Evolutionary conservation across 1,140 invertebrate species (phyloP).

Genomic region (Pteromalus puparum): DNA sequence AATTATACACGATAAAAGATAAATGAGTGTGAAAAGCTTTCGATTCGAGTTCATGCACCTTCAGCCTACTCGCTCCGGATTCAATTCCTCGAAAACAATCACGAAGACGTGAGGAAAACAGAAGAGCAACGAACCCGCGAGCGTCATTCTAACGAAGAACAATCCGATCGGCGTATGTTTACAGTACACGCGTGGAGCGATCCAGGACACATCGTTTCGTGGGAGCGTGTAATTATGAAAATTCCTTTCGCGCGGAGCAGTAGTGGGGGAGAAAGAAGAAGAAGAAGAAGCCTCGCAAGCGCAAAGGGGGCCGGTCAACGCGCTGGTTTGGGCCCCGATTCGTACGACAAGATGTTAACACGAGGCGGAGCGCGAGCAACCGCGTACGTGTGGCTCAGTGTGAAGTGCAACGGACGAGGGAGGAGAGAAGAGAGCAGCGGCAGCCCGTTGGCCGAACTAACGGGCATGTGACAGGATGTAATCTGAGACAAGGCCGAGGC

Average conservation of each 20-base stretch:
- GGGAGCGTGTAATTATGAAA: conserved; percentile 26
- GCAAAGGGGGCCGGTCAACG: background rate
- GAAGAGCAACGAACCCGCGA: background rate
- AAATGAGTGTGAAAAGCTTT: background rate
- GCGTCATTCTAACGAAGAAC: background rate
- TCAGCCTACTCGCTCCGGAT: background rate
- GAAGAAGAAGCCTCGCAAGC: background rate
- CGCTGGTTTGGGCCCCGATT: conserved; percentile 51
- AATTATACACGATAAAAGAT: background rate
- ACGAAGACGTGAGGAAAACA: background rate
- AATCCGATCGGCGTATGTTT: background rate
- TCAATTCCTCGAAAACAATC: no score
- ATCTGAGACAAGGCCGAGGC: conserved; percentile 65
- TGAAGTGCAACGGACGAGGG: background rate
- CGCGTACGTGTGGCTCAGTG: background rate
- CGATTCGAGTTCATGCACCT: background rate
- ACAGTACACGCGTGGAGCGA: background rate
- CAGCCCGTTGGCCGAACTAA: conserved; percentile 51
- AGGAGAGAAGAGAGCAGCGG: background rate
- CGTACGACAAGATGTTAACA: conserved; percentile 70
- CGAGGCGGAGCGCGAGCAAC: conserved; percentile 58
- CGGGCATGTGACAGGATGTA: conserved; percentile 67
- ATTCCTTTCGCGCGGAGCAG: background rate
- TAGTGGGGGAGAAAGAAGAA: no score
- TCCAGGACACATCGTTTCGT: background rate